A percentile compares a stretch with the other conserved stretches of the same genome.
phyloP scores from a whole-genome alignment of 2,797 vertebrate species.

The Syngnathus rostellatus region DNA sequence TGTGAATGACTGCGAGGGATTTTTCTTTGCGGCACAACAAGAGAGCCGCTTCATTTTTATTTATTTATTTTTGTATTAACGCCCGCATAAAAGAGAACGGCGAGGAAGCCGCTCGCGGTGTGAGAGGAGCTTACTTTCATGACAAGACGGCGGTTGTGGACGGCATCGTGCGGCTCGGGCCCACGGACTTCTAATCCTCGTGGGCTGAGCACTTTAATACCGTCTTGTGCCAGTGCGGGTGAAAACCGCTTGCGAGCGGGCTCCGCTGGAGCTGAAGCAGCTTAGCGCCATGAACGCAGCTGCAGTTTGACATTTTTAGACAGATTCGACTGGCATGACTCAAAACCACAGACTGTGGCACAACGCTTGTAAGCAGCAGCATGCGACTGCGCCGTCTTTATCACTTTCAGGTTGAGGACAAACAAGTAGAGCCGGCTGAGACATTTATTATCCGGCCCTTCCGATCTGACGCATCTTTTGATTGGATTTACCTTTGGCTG shows the following conservation, averaged over 20 bases:
- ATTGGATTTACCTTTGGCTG: constrained; percentile 3
- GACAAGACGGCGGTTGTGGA: constrained; percentile 54
- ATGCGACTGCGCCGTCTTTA: background rate
- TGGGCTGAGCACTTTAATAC: constrained; percentile 5
- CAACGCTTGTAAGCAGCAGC: too few relatives aligned
- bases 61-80: constrained; percentile 11
- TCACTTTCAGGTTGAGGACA: background rate
- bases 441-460: background rate
- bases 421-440: background rate
- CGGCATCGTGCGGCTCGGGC: constrained; percentile 24
- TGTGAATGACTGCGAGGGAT: constrained; percentile 53
- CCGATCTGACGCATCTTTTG: background rate
- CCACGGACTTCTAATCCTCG: constrained; percentile 26
- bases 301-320: constrained; percentile 11
- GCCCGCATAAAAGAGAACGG: constrained; percentile 31
- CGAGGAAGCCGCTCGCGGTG: constrained; percentile 38
- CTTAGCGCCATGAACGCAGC: constrained; percentile 15
- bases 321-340: background rate
- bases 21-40: constrained; percentile 49
- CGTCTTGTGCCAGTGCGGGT: constrained; percentile 18
- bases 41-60: constrained; percentile 22
- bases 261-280: constrained; percentile 6
- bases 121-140: constrained; percentile 60
- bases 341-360: background rate
- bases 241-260: constrained; percentile 11